Percentiles rank a stretch among this genome's conserved stretches.
Evolutionary conservation across 1,140 invertebrate species (phyloP).

Genomic region (Halictus rubicundus): DNA sequence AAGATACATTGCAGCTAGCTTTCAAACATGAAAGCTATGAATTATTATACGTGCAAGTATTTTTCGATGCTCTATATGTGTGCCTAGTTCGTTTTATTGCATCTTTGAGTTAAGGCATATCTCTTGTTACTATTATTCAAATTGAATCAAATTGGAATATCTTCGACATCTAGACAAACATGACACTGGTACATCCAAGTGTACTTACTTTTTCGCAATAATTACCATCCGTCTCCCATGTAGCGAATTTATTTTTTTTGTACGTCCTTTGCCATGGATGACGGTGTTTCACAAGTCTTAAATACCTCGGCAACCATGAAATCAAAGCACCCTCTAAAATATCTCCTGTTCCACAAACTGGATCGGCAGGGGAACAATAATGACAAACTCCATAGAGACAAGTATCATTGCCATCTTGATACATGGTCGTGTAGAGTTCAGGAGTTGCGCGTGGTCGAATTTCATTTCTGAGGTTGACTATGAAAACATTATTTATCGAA

Average conservation of each 20-base stretch:
- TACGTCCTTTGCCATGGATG: conserved; percentile 96
- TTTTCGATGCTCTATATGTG: no score
- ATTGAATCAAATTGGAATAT: no score
- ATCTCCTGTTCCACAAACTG: conserved; percentile 88
- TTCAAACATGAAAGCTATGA: no score
- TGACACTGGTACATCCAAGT: neutral
- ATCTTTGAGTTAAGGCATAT: no score
- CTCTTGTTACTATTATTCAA: no score
- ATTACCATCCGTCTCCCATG: conserved; percentile 89
- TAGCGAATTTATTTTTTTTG: conserved; percentile 85
- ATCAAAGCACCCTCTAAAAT: conserved; percentile 92
- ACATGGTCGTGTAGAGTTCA: conserved; percentile 84
- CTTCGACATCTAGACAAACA: neutral
- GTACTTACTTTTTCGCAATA: conserved; percentile 85
- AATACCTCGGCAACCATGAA: conserved; percentile 88
- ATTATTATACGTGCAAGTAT: no score
- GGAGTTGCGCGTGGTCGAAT: conserved; percentile 86
- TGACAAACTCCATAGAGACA: conserved; percentile 95
- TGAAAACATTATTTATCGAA: conserved; percentile 24
- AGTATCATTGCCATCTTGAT: conserved; percentile 77
- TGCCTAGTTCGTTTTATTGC: no score
- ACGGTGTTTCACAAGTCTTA: conserved; percentile 84
- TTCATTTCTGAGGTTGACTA: conserved; percentile 87
- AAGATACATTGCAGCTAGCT: no score
- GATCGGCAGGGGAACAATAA: conserved; percentile 91